A percentile compares a stretch with the other conserved stretches of the same genome.
phyloP scores from a whole-genome alignment of 2,113 vertebrate genomes.

The Zosterops japonicus region DNA sequence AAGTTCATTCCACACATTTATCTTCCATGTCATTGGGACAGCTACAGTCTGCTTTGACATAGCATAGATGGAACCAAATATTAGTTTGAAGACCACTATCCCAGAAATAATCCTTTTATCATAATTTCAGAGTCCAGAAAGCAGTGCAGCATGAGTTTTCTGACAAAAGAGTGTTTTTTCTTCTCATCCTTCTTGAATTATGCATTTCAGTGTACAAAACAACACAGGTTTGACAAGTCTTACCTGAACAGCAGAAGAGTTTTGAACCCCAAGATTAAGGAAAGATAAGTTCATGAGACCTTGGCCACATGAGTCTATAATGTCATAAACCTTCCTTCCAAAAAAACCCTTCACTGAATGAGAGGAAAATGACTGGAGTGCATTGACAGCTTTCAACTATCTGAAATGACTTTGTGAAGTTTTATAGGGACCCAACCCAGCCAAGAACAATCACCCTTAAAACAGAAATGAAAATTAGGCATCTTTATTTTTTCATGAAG shows the following conservation, averaged over 20 bases:
- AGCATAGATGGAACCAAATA: background rate
- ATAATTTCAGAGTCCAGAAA: background rate
- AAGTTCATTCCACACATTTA: background rate
- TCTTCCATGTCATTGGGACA: background rate
- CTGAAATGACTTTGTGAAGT: conserved; percentile 1
- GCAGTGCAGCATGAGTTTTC: background rate
- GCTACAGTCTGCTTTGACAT: background rate
- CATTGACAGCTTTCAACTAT: background rate
- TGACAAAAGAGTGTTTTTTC: background rate
- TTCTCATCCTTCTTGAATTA: background rate
- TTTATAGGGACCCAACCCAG: background rate
- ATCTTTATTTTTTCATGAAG: background rate
- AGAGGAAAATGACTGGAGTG: background rate
- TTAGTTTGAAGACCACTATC: background rate
- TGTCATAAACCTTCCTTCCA: background rate
- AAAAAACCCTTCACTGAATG: background rate
- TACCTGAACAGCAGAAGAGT: background rate
- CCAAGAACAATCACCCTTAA: conserved; percentile 26
- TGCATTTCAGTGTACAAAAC: background rate
- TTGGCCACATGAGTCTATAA: background rate
- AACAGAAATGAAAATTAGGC: conserved; percentile 11
- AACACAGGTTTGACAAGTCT: background rate
- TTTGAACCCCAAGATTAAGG: background rate
- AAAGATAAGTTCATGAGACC: background rate
- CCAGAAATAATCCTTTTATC: background rate